Evolutionary conservation across 1,140 invertebrate genomes (phyloP).

Genomic region (Pseudomyrmex pallidus): DNA sequence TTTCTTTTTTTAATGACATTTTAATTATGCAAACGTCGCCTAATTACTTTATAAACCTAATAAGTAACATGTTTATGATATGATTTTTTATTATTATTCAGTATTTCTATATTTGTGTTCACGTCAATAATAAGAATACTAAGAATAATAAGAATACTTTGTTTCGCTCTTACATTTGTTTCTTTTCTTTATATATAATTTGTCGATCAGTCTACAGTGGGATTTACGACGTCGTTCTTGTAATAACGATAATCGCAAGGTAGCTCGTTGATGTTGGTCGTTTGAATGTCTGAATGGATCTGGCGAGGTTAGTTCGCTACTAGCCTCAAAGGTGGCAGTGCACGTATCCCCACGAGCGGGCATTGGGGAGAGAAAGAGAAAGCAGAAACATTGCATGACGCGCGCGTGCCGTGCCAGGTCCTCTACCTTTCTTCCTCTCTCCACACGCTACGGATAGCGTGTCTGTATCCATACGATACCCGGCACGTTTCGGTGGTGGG

Average conservation of each 20-base stretch:
- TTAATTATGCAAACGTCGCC: conserved; percentile 82
- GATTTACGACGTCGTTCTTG: conserved; percentile 41
- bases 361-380: conserved; percentile 6
- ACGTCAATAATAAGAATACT: conserved; percentile 9
- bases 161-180: conserved; percentile 14
- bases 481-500: conserved; percentile 70
- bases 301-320: conserved; percentile 78
- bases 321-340: conserved; percentile 81
- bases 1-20: conserved; percentile 81
- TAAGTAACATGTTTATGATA: conserved; percentile 74
- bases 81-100: conserved; percentile 41
- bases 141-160: too few species aligned
- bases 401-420: conserved; percentile 66
- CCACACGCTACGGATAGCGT: conserved; percentile 24
- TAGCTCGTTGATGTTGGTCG: conserved; percentile 82
- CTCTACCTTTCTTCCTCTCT: conserved; percentile 35
- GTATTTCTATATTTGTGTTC: conserved; percentile 22
- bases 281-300: conserved; percentile 84
- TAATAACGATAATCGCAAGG: conserved; percentile 75
- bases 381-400: conserved; percentile 65
- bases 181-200: background rate
- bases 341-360: conserved; percentile 64
- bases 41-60: conserved; percentile 81
- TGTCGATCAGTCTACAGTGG: conserved; percentile 37
- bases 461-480: conserved; percentile 56